Evolutionary conservation across 2,113 vertebrate species (phyloP), one percentile per base, ranked within the genome.

Genomic region (Lanius ludovicianus): DNA sequence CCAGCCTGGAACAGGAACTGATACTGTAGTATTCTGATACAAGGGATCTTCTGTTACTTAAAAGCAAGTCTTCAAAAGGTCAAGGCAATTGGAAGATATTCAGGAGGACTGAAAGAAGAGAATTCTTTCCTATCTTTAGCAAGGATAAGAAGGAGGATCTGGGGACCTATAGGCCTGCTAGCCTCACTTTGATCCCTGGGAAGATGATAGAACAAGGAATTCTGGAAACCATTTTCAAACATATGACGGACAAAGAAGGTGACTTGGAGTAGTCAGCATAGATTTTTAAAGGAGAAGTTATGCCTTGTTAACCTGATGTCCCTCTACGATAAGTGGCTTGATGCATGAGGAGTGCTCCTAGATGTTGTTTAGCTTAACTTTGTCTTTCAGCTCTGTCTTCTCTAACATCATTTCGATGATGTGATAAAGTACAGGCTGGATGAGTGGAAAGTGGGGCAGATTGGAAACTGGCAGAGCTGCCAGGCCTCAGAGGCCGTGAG

Each of bases 231-330:
- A 19, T 52, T 83, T 86, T 47, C 25, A 49, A 53, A 63, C 11
- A 33, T 27, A 16, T 9, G 37, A 19, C 28, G 10, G 20, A 47
- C 16, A 35, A 74, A 68, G 33, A 42, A 41, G 15, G 18, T 65
- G 17, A 44, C 30, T 5, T 0, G 0, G 30, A 91, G 16, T 64
- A 65, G 50, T 69, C 42, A 67, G 18, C 6, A 4, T 35, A 55
- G 41, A 47, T 59, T 87, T 94, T 35, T 44, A 49, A 83, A 89
- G 47, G 42, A 71, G 25, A 71, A 63, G 46, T 70, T 41, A 21
- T 21, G 15, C 23, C 47, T 62, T 17, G 37, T 37, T 64, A 78
- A 56, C 37, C 21, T 65, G 19, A 46, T 41, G 7, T n/a, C 22
- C 15, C 35, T 62, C 37, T 82, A 0, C 0, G 16, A 42, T 49